phyloP scores from a whole-genome alignment of 2,888 invertebrate species.

The Lycophotia porphyrea region DNA sequence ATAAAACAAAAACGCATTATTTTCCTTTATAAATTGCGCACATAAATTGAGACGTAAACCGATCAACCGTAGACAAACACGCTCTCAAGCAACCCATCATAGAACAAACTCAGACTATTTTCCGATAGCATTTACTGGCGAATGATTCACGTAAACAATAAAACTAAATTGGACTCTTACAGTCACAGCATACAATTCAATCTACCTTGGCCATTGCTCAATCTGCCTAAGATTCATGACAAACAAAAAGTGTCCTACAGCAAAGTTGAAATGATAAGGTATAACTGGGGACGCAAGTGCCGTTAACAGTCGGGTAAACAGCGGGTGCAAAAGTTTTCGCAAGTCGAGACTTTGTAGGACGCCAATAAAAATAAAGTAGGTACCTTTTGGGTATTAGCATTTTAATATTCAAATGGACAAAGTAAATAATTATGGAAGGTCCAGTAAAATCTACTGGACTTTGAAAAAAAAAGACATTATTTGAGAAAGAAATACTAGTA shows the following conservation, averaged over 20 bases:
- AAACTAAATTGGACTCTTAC: constrained; percentile 27
- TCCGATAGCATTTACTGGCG: constrained; percentile 45
- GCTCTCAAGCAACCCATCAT: constrained; percentile 20
- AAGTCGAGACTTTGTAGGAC: constrained; percentile 47
- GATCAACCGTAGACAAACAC: constrained; percentile 46
- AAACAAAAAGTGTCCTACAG: constrained; percentile 66
- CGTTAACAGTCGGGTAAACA: constrained; percentile 66
- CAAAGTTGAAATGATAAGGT: constrained; percentile 71
- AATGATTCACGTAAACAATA: constrained; percentile 31
- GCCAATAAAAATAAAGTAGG: constrained; percentile 59
- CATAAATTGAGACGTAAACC: constrained; percentile 28
- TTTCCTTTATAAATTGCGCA: neutral
- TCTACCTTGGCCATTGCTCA: constrained; percentile 40
- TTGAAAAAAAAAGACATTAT: constrained; percentile 27
- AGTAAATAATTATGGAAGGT: constrained; percentile 50
- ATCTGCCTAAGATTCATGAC: constrained; percentile 53
- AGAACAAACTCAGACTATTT: constrained; percentile 43
- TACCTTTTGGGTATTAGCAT: constrained; percentile 53
- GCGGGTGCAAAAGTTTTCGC: constrained; percentile 55
- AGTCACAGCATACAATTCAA: constrained; percentile 39
- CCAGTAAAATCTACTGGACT: constrained; percentile 9
- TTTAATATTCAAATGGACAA: constrained; percentile 56
- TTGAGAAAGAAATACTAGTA: constrained; percentile 28
- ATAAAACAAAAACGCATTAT: neutral
- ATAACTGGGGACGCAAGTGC: constrained; percentile 65